Evolutionary conservation across 2,113 vertebrate genomes (phyloP).

Genomic region (Prunella fulvescens): DNA sequence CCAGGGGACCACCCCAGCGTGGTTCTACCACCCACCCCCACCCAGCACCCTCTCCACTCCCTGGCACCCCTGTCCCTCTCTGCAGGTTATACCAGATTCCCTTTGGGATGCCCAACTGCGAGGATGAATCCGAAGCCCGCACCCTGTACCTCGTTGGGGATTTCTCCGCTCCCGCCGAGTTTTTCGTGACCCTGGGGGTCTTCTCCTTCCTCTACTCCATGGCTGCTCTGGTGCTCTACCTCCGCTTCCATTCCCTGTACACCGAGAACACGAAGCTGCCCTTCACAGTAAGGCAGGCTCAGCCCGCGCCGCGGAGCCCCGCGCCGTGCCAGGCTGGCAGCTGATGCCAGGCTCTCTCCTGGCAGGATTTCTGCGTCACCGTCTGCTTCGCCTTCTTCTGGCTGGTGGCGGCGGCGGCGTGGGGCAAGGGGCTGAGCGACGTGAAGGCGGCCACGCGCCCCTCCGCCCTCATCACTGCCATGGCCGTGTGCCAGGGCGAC

Average conservation of each 20-base stretch:
- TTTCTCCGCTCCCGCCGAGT: slow-evolving; percentile 85
- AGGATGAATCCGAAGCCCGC: background rate
- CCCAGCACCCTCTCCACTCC: background rate
- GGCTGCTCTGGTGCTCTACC: slow-evolving; percentile 84
- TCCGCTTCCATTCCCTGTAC: slow-evolving; percentile 88
- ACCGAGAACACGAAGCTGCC: slow-evolving; percentile 79
- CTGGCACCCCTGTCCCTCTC: background rate
- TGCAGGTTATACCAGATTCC: slow-evolving; percentile 79
- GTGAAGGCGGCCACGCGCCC: slow-evolving; percentile 83
- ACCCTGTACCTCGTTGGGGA: slow-evolving; percentile 80
- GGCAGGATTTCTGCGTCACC: slow-evolving; percentile 88
- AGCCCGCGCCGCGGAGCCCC: background rate
- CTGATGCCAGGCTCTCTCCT: background rate
- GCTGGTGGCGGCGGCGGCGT: slow-evolving; percentile 88
- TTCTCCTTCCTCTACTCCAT: slow-evolving; percentile 90
- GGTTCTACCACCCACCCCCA: background rate
- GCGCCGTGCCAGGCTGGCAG: fast-evolving
- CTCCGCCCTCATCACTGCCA: slow-evolving; percentile 38
- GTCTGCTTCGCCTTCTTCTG: slow-evolving; percentile 88
- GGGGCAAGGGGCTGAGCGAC: slow-evolving; percentile 91
- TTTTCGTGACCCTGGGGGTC: slow-evolving; percentile 90
- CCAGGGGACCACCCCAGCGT: too few relatives aligned
- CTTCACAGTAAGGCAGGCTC: slow-evolving; percentile 73
- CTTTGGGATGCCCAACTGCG: slow-evolving; percentile 78
- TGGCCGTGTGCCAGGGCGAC: slow-evolving; percentile 54